Evolutionary conservation across 1,140 invertebrate genomes (phyloP).

Genomic region (Solenopsis invicta): DNA sequence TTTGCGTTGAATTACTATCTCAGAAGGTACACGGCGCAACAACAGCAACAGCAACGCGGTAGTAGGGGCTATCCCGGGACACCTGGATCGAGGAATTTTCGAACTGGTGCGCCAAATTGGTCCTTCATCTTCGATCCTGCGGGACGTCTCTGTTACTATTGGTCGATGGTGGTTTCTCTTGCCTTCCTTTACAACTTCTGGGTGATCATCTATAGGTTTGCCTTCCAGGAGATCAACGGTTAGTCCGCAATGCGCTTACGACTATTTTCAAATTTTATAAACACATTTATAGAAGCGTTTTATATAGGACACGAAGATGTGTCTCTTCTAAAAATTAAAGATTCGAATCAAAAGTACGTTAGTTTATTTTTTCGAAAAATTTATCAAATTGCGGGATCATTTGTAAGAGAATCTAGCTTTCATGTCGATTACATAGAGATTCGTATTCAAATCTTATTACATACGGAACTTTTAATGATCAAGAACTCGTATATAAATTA

Average conservation of each 20-base stretch:
- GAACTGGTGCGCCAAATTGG: constrained; percentile 91
- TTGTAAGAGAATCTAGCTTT: neutral
- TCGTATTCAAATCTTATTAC: constrained; percentile 6
- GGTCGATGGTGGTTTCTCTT: constrained; percentile 98
- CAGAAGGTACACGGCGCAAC: constrained; percentile 85
- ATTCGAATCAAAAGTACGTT: neutral
- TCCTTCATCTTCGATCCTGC: constrained; percentile 97
- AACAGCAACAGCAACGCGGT: constrained; percentile 85
- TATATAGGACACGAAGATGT: neutral
- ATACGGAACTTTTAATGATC: neutral
- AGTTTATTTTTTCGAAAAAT: neutral
- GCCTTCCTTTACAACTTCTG: constrained; percentile 99
- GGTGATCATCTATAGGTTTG: constrained; percentile 99
- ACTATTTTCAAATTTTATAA: neutral
- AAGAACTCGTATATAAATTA: neutral
- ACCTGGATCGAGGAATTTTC: constrained; percentile 83
- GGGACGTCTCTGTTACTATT: constrained; percentile 97
- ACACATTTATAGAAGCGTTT: neutral
- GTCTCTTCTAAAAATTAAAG: neutral
- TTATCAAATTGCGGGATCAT: neutral
- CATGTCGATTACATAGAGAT: neutral
- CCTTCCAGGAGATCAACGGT: constrained; percentile 97
- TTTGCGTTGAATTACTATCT: constrained; percentile 31
- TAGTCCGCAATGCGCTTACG: constrained; percentile 82
- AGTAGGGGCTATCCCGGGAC: constrained; percentile 85